A percentile compares a stretch with the other conserved stretches of the same genome.
These are phyloP conservation scores for Helicoverpa armigera DNA, from an alignment of 1,140 invertebrate genomes.

Conservation along the genomic window DNA sequence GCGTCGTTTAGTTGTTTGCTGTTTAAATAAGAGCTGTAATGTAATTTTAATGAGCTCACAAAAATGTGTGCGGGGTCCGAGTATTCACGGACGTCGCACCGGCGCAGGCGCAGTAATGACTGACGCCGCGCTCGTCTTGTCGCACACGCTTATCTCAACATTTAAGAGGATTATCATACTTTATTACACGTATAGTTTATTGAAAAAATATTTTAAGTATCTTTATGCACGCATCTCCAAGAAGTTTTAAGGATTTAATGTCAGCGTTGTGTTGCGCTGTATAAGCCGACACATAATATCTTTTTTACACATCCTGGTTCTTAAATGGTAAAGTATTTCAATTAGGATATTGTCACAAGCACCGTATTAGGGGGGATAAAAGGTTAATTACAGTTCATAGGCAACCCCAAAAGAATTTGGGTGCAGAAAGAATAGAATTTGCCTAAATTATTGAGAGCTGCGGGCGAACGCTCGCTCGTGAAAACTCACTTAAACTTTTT, in stretches of 20 bases:
- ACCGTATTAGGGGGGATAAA: slow-evolving; percentile 51
- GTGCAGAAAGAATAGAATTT: slow-evolving; percentile 76
- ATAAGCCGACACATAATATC: not conserved
- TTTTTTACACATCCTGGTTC: not conserved
- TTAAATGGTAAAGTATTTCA: slow-evolving; percentile 23
- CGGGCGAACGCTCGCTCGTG: slow-evolving; percentile 75
- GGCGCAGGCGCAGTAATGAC: slow-evolving; percentile 59
- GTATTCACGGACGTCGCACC: slow-evolving; percentile 62
- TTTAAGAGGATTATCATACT: slow-evolving; percentile 37
- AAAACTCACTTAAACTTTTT: slow-evolving; percentile 85
- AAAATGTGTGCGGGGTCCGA: slow-evolving; percentile 76
- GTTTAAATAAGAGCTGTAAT: slow-evolving; percentile 85
- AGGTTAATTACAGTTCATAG: slow-evolving; percentile 61
- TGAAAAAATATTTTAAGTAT: slow-evolving; percentile 16
- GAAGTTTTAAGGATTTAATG: slow-evolving; percentile 11
- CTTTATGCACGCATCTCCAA: slow-evolving; percentile 3
- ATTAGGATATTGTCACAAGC: slow-evolving; percentile 39
- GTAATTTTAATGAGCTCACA: slow-evolving; percentile 86
- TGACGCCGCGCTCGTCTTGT: slow-evolving; percentile 38
- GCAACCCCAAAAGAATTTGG: slow-evolving; percentile 66
- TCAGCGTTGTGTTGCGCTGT: not conserved
- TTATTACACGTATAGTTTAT: slow-evolving; percentile 25
- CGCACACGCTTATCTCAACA: slow-evolving; percentile 22
- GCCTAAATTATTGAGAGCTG: slow-evolving; percentile 76
- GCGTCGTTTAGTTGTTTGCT: slow-evolving; percentile 83